Evolutionary conservation across 1,140 invertebrate species (phyloP), one percentile per base, ranked within the genome.

Genomic region (Phthorimaea operculella): DNA sequence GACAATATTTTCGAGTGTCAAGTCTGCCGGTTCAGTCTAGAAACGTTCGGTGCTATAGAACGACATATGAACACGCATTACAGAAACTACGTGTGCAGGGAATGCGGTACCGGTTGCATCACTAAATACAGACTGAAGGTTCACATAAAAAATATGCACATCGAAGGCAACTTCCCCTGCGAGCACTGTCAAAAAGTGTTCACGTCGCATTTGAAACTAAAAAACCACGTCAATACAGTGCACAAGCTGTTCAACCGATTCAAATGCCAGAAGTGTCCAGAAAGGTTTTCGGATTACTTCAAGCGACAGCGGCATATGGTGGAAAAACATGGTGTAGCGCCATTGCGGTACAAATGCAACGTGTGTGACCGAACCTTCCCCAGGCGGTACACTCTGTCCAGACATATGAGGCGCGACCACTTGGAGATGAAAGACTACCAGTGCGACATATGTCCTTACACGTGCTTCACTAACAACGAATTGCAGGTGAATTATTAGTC

Each of bases 31-130:
- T 82, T 77, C 34, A 77, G 61, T 14, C 83, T 80, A 33, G 79
- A 81, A 50, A 82, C 79, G 0, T 84, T 84, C 33, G 81, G 81
- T 0, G 73, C 79, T 0, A 80, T 84, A 9, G 81, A 84, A 39
- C 33, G 81, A 0, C 81, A 84, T 54, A 84, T 84, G 81, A 84
- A 84, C 18, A 68, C 76, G 0, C 81, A 84, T 56, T 84, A 67
- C 33, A 74, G 81, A 42, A 84, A 84, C 33, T 82, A 81, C 21
- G 79, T 84, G 0, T 84, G 81, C 55, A 76, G 72, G 7, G 76
- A 82, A 10, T 84, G 81, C 17, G 81, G 81, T 0, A 70, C 78
- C 0, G 81, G 81, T 2, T 84, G 81, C 39, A 72, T 81, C 0
- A 84, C 79, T 0, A 80, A 75, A 60, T 80, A 80, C 17, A 53